A percentile compares a stretch with the other conserved stretches of the same genome.
phyloP scores from a whole-genome alignment of 1,140 invertebrate genomes.

The Tetramorium alpestre region DNA sequence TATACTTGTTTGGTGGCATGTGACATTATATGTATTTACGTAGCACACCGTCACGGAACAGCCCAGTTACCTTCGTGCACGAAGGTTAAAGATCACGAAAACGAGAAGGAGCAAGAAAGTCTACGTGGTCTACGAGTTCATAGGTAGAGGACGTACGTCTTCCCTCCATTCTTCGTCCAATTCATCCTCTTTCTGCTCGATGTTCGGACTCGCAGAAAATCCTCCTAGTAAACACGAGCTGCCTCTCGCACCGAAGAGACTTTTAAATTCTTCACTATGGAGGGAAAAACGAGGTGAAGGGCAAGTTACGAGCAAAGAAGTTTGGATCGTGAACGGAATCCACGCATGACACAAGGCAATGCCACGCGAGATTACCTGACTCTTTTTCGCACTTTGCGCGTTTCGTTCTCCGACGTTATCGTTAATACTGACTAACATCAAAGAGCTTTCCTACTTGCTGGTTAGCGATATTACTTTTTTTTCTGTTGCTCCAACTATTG shows the following conservation, averaged over 20 bases:
- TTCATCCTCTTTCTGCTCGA: not conserved
- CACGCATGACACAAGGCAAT: not conserved
- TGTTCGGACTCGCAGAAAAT: conserved; percentile 29
- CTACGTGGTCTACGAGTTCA: conserved; percentile 25
- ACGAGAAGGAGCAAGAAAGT: not conserved
- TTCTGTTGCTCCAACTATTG: not conserved
- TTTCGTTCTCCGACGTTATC: not conserved
- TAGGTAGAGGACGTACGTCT: not conserved
- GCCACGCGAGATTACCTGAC: not conserved
- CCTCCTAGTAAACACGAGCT: conserved; percentile 20
- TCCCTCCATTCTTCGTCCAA: not conserved
- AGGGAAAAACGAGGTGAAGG: conserved; percentile 14
- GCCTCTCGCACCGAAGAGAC: conserved; percentile 21
- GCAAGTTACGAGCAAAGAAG: conserved; percentile 14
- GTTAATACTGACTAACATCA: not conserved
- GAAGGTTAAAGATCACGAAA: conserved; percentile 45
- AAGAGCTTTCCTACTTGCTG: not conserved
- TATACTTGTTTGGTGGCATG: not conserved
- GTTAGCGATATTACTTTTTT: not conserved
- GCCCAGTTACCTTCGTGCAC: not conserved
- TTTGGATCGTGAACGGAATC: conserved; percentile 9
- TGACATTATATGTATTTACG: conserved; percentile 28
- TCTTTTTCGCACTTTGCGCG: not conserved
- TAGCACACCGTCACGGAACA: not conserved
- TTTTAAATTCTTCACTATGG: conserved; percentile 15